Evolutionary conservation across 2,797 vertebrate genomes (phyloP), one percentile per base, ranked within the genome.

Genomic region (Valencia hispanica): DNA sequence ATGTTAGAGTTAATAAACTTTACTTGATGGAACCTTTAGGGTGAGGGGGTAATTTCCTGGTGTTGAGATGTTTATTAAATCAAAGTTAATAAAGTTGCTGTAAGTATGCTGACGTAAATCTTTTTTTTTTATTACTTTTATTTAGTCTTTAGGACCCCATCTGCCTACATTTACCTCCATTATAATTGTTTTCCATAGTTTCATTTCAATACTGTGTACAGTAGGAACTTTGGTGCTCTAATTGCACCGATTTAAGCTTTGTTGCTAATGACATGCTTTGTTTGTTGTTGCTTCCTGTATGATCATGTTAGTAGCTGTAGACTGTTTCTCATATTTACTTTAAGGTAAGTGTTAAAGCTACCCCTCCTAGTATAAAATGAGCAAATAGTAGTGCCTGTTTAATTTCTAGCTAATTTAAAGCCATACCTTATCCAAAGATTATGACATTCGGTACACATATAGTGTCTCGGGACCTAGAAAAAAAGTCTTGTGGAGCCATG

Each of bases 1-100:
- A 80, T 63, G 32, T 73, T 61, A 66, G 45, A 71, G 57, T 57
- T 45, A n/a, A 45, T n/a, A 30, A 32, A 59, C 8, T 30, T 34
- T 7, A 51, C 20, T 22, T 10, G 20, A 47, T 47, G 11, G 14
- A 47, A 47, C 45, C 45, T 47, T 12, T 47, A 12, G 45, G 45
- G 45, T 47, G 45, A 12, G 45, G 45, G 11, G 14, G 45, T 47
- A 47, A 15, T 47, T 18, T 18, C 30, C 20, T 20, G 57, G 2
- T 20, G 17, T 25, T 41, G 36, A 25, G 4, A 14, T 17, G 2
- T 8, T 39, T 4, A 10, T 65, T 2, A 22, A 65, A 25, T 63
- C 32, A 34, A 12, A 65, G 18, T 25, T 0, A 63, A n/a, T 14
- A 25, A 66, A 41, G 4, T 41, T 5, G 36, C 11, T n/a, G 63